phyloP scores from a whole-genome alignment of 2,113 vertebrate species.

The Callaeas wilsoni region DNA sequence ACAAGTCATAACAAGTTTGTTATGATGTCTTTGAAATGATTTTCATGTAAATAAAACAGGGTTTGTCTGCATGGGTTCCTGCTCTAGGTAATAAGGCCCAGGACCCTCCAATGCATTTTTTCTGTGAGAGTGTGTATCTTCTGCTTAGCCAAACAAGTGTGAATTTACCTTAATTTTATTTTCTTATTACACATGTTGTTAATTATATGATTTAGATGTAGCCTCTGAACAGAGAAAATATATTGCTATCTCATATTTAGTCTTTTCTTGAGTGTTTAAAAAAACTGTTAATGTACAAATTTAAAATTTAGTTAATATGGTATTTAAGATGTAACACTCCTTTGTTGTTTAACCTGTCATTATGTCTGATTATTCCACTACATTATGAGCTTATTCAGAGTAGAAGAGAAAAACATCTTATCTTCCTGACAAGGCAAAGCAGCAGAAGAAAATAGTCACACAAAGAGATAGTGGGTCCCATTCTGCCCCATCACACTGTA shows the following conservation, averaged over 20 bases:
- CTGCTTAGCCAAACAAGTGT: neutral
- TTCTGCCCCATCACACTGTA: neutral
- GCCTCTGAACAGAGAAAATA: neutral
- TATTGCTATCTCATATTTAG: neutral
- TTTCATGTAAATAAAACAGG: neutral
- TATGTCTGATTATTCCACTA: constrained; percentile 52
- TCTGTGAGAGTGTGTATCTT: neutral
- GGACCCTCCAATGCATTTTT: neutral
- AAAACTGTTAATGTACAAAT: constrained; percentile 1
- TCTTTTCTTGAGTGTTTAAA: neutral
- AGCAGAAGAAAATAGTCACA: neutral
- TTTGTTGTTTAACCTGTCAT: constrained; percentile 54
- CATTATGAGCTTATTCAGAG: constrained; percentile 53
- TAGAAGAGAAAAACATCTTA: constrained; percentile 48
- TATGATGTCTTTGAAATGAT: neutral
- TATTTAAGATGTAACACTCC: constrained; percentile 36
- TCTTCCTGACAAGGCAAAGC: constrained; percentile 14
- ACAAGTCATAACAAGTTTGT: neutral
- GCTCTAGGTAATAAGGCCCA: neutral
- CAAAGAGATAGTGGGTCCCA: neutral
- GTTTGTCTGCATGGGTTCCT: neutral
- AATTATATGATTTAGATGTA: neutral
- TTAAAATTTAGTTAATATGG: constrained; percentile 34
- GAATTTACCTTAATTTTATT: neutral
- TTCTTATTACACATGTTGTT: neutral